Evolutionary conservation across 2,113 vertebrate genomes (phyloP), one percentile per base, ranked within the genome.

Genomic region (Oncorhynchus masou): DNA sequence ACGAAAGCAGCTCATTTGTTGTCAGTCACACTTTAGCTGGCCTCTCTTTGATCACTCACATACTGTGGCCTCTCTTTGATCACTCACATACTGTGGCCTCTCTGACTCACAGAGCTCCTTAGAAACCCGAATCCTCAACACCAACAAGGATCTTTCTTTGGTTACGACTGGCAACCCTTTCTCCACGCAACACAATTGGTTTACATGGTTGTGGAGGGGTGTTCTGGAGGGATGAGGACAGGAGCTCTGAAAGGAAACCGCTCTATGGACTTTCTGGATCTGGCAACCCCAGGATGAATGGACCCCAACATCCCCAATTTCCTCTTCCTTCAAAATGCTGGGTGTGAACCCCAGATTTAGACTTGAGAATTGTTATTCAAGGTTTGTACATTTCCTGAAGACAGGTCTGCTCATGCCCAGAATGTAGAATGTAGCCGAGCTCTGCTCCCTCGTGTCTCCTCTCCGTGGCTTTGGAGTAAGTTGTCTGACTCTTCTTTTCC

Each of bases 301-400:
- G 54, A 0, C 34, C 20, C 34, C 20, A 24, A 77, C 74, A 69
- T 76, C 83, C 82, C 62, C 66, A 79, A 68, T 27, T 54, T 73
- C 60, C 27, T 34, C 79, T 81, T 84, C 78, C 79, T 81, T 83
- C 76, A 29, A 84, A 89, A 88, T 91, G 78, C 88, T 22, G 54
- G 77, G 76, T 80, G 76, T 79, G 72, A 84, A 82, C 76, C 81
- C 76, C 85, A 79, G 34, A 88, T 86, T 85, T 84, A 74, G 78
- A 85, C 57, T 65, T 79, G 78, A 70, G 74, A 81, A 77, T 82
- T 71, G 79, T 45, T 57, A 22, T 60, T 25, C 57, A 12, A 25
- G 67, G 57, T 75, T 75, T 81, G 74, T 57, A 71, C 75, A 74
- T 78, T 75, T 74, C 64, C 4, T 48, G 39, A 57, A 39, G 24